Conservation (phyloP, 2,888 invertebrate species). For the Noctua pronuba region DNA sequence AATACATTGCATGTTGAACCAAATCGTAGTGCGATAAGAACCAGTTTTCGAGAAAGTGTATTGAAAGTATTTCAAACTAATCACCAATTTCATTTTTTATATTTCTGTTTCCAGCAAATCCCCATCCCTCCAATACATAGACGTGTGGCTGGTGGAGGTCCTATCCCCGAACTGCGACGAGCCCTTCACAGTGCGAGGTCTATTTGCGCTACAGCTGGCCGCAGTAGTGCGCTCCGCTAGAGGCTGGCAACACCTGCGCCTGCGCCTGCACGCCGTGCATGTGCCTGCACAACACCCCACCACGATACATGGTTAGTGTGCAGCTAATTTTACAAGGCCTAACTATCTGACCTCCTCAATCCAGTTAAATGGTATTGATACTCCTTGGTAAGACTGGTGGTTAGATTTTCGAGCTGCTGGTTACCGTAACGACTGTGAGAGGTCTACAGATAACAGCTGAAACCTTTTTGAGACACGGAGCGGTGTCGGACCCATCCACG, state of each 20-base stretch:
- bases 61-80: not conserved
- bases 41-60: too few species aligned
- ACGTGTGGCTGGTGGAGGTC: slow-evolving; percentile 99
- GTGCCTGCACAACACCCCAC: slow-evolving; percentile 70
- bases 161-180: slow-evolving; percentile 94
- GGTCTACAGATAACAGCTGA: not conserved
- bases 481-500: not conserved
- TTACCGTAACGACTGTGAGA: not conserved
- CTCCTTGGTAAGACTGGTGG: not conserved
- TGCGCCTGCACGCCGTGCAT: slow-evolving; percentile 96
- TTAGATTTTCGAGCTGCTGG: not conserved
- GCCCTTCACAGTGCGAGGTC: slow-evolving; percentile 96
- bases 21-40: too few species aligned
- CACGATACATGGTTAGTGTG: slow-evolving; percentile 65
- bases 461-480: not conserved
- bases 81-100: not conserved
- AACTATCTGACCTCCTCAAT: too few species aligned
- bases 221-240: slow-evolving; percentile 98
- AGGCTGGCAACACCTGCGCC: slow-evolving; percentile 95
- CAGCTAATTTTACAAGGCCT: too few species aligned
- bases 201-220: slow-evolving; percentile 99
- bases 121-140: slow-evolving; percentile 94
- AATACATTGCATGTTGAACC: too few species aligned
- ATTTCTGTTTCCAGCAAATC: slow-evolving; percentile 82
- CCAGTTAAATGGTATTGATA: too few species aligned